Percentiles rank a stretch among this genome's conserved stretches.
Conservation (phyloP, 1,140 invertebrate species). For the Drosophila pectinifera region DNA sequence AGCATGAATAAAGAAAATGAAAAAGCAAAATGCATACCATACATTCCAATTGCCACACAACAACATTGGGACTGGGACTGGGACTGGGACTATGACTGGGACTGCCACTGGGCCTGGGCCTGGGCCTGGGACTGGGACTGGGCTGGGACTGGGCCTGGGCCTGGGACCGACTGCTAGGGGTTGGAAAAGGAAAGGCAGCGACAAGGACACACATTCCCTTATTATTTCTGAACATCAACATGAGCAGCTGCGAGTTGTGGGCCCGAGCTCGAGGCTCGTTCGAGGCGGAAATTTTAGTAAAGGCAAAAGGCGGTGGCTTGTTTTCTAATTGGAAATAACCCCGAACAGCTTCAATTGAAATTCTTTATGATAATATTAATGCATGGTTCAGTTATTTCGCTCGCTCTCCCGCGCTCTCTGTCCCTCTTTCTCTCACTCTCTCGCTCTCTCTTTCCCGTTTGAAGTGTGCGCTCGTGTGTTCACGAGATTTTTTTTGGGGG, state of each 20-base stretch:
- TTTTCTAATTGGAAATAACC: conserved; percentile 76
- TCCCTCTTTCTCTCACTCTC: not conserved
- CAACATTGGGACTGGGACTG: conserved; percentile 23
- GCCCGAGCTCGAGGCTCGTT: no score
- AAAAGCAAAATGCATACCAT: conserved; percentile 70
- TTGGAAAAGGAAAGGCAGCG: conserved; percentile 39
- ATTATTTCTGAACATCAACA: conserved; percentile 28
- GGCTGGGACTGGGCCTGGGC: not conserved
- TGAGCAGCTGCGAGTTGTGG: conserved; percentile 27
- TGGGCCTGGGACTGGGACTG: not conserved
- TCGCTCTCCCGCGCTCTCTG: not conserved
- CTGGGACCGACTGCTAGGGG: conserved; percentile 32
- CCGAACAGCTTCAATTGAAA: conserved; percentile 57
- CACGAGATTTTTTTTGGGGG: conserved; percentile 21
- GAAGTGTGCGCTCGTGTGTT: conserved; percentile 19
- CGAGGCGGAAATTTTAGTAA: conserved; percentile 25
- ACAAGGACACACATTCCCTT: conserved; percentile 38
- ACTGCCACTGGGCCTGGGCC: no score
- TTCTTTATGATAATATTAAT: conserved; percentile 56
- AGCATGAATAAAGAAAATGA: conserved; percentile 57
- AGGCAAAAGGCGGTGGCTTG: conserved; percentile 27
- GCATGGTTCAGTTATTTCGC: conserved; percentile 23
- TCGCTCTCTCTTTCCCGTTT: conserved; percentile 6
- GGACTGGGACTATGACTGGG: not conserved
- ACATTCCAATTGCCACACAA: conserved; percentile 71